Percentiles rank a stretch among this genome's conserved stretches.
These are phyloP conservation scores for Xiphophorus couchianus DNA, from an alignment of 2,113 vertebrate genomes.

Conservation along the genomic window DNA sequence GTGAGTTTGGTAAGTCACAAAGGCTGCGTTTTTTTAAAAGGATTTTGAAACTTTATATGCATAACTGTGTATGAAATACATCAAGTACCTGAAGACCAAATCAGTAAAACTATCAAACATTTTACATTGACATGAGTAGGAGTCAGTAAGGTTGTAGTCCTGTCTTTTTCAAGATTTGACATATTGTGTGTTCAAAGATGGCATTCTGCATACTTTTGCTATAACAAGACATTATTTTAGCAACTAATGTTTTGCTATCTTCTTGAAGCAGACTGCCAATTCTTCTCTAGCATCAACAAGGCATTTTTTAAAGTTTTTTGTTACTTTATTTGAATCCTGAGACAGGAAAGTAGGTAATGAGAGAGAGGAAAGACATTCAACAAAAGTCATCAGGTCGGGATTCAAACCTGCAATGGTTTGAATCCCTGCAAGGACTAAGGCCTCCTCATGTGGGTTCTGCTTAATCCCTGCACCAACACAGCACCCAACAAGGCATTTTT, in stretches of 20 bases:
- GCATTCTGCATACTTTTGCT: background rate
- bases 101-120: background rate
- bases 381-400: no score
- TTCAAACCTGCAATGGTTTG: no score
- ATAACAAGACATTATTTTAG: background rate
- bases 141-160: no score
- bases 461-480: no score
- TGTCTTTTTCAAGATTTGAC: background rate
- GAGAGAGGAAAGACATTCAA: no score
- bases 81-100: background rate
- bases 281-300: background rate
- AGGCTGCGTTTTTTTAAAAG: background rate
- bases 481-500: no score
- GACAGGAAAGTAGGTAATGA: no score
- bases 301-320: background rate
- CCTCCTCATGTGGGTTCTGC: no score
- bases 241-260: background rate
- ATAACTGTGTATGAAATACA: background rate
- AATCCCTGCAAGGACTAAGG: no score
- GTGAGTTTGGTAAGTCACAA: slow-evolving; percentile 8
- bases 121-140: background rate
- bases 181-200: background rate
- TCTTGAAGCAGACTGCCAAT: background rate
- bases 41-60: background rate
- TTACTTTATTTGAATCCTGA: no score